These are phyloP conservation scores for Bombus huntii DNA, from an alignment of 1,140 invertebrate genomes.

Conservation along the genomic window DNA sequence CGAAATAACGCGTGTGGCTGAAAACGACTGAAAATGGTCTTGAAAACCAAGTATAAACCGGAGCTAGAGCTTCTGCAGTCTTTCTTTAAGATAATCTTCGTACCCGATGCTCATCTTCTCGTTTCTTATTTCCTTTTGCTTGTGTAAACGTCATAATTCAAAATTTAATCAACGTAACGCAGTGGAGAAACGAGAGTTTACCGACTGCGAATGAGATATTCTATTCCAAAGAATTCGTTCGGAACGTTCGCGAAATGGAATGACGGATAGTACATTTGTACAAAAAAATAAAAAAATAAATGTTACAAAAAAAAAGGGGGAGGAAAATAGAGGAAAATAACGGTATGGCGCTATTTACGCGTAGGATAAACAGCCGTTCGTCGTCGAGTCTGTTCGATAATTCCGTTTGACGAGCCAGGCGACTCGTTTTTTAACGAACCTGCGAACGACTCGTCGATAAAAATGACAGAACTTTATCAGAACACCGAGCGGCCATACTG, in stretches of 20 bases:
- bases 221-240: background rate
- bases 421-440: conserved; percentile 63
- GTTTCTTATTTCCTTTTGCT: background rate
- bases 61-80: too few species aligned
- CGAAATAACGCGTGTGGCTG: background rate
- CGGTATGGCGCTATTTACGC: background rate
- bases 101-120: background rate
- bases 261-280: background rate
- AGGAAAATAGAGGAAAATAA: background rate
- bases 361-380: conserved; percentile 20
- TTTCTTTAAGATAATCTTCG: background rate
- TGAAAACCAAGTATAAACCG: background rate
- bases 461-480: conserved; percentile 70
- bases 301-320: background rate
- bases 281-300: too few species aligned
- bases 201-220: background rate
- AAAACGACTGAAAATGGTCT: background rate
- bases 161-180: background rate
- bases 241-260: background rate
- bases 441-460: conserved; percentile 61
- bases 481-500: conserved; percentile 50
- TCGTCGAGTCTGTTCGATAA: conserved; percentile 19
- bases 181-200: background rate
- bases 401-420: conserved; percentile 41
- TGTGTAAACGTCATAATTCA: background rate